Base-by-base conservation (phyloP, 2,888 invertebrate genomes). In the Furcula furcula region DNA sequence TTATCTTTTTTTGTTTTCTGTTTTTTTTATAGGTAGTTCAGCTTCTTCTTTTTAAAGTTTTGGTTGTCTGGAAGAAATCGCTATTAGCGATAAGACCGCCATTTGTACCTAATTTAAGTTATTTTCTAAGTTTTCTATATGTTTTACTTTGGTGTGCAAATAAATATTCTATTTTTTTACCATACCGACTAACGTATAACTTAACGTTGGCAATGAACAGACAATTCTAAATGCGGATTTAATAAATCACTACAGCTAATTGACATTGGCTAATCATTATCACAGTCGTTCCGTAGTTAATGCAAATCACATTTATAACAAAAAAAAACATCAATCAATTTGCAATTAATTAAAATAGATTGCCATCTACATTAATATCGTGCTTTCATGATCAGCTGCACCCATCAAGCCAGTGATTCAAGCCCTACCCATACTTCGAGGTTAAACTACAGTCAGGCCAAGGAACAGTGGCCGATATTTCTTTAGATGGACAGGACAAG, bases 361-460 rank as follows among this genome's bases (percentile, higher is more conserved):
- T 21, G 21, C 15, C 28, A 28, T 15, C 10, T n/a, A n/a, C 21
- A 9, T 10, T 12, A 10, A 11, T n/a, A 23, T 7, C 7, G 21
- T 3, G 10, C 9, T 27, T 43, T 34, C 34, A 36, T 36, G 29
- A 16, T 29, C 3, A n/a, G 48, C 48, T 41, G 29, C 52, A 29
- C 47, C 58, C 31, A 22, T 40, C 31, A 33, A 50, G 30, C 29
- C 32, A 33, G 27, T 16, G 35, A 36, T 43, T 41, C 30, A 31
- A n/a, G 58, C 55, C 58, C 48, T 31, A 44, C 58, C 58, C 39
- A 37, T 29, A 32, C 26, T 23, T 13, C 38, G 30, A 34, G 31
- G 34, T 34, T 29, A 56, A 14, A 9, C 13, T 14, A 3, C 31
- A 43, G 53, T 56, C 29, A 36, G 42, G 38, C 34, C 19, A 34